Base-by-base conservation (phyloP, 2,797 vertebrate genomes). In the Octomys mimax region DNA sequence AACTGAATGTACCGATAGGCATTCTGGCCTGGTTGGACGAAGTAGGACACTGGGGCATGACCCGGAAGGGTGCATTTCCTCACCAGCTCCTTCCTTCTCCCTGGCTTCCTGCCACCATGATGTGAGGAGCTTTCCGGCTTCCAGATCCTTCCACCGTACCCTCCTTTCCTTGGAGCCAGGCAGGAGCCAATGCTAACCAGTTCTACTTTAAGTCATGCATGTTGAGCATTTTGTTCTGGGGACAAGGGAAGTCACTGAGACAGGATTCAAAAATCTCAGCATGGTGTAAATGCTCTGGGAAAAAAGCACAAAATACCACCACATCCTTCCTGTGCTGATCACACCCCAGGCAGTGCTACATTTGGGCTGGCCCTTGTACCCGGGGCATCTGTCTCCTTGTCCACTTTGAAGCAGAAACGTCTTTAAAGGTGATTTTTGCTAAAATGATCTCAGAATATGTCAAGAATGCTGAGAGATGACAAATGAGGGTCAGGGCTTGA, bases 221-320 rank as follows among this genome's bases (percentile, higher is more conserved):
- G 70, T 10, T 16, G 24, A 42, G 42, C 24, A 46, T 46, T 75
- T 39, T 75, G 73, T 46, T 6, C 33, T 52, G 26, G 54, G 0
- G 54, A 12, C 4, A 0, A 0, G 0, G 28, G 6, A 39, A 4
- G 2, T 0, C 0, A 19, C 13, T 4, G 22, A n/a, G 9, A 28
- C 19, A 66, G 81, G n/a, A 5, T 61, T 13, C 31, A 36, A 64
- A 70, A 31, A 36, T 6, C 52, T 62, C 1, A 1, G 62, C 13
- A 5, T 2, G 22, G 24, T 24, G 16, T 26, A n/a, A 77, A 12
- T 2, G 31, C 22, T 46, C 75, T 14, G 62, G 22, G 16, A 5
- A 8, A 0, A 3, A 28, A 42, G 28, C 64, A 59, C 61, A 18
- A 28, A 36, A 24, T 0, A 0, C 39, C 36, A 13, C 7, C 0